phyloP scores from a whole-genome alignment of 2,113 vertebrate genomes.

The Siphamia tubifer region DNA sequence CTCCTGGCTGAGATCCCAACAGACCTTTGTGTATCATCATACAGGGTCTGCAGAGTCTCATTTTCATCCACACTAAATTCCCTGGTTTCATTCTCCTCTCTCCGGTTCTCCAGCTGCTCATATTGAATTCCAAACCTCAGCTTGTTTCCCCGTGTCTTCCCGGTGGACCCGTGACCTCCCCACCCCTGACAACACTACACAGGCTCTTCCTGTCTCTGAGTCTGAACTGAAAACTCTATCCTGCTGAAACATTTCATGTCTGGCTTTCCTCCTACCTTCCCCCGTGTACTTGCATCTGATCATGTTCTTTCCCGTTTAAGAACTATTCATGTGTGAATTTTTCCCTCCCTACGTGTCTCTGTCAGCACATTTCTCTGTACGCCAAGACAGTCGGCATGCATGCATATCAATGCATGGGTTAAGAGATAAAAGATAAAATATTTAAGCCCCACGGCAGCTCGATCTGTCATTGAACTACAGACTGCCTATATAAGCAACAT shows the following conservation, averaged over 20 bases:
- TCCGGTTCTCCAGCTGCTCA: conserved; percentile 5
- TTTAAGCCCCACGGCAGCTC: too few species aligned
- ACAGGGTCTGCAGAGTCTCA: conserved; percentile 40
- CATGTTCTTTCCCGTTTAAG: neutral
- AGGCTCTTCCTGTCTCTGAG: conserved; percentile 14
- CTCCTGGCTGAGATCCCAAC: conserved; percentile 42
- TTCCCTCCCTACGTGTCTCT: neutral
- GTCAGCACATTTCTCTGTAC: conserved; percentile 9
- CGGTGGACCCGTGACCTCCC: conserved; percentile 39
- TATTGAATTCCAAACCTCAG: conserved; percentile 37
- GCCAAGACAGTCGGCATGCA: neutral
- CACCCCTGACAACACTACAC: conserved; percentile 34
- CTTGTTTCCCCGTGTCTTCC: conserved; percentile 28
- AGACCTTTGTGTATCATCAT: conserved; percentile 25
- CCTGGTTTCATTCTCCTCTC: conserved; percentile 34
- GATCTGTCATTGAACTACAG: too few species aligned
- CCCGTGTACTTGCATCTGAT: neutral
- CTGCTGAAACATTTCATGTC: conserved; percentile 20
- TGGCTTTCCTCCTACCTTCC: neutral
- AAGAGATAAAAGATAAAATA: conserved; percentile 10
- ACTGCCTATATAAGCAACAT: too few species aligned
- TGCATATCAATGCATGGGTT: conserved; percentile 25
- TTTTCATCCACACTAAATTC: conserved; percentile 51
- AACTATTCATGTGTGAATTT: neutral
- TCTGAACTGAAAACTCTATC: conserved; percentile 2